These are phyloP conservation scores for Bryconaethiops microstoma DNA, from an alignment of 2,797 vertebrate genomes.

Conservation along the genomic window DNA sequence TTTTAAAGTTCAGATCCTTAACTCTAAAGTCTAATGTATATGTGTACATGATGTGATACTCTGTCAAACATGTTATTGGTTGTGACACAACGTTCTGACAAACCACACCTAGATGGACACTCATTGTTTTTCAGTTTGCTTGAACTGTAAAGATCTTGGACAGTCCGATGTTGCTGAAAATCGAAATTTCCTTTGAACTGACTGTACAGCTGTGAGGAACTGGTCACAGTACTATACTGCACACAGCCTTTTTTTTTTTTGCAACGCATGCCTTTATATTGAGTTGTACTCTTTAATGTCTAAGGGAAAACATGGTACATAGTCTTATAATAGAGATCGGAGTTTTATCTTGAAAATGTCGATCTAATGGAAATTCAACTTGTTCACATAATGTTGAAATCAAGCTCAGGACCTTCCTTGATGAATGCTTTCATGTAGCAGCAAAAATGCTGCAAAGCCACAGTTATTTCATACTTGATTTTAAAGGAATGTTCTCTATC, in stretches of 20 bases:
- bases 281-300: neutral
- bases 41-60: slow-evolving; percentile 21
- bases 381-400: slow-evolving; percentile 19
- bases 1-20: neutral
- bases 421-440: neutral
- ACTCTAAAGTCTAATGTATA: neutral
- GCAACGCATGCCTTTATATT: slow-evolving; percentile 11
- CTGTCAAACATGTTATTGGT: neutral
- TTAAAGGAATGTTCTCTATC: slow-evolving; percentile 6
- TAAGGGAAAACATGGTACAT: neutral
- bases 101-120: slow-evolving; percentile 9
- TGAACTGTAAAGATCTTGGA: neutral
- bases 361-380: slow-evolving; percentile 12
- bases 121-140: slow-evolving; percentile 7
- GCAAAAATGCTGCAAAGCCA: neutral
- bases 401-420: slow-evolving; percentile 27
- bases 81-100: neutral
- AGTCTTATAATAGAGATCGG: neutral
- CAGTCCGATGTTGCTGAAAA: neutral
- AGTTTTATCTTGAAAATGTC: neutral
- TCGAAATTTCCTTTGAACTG: neutral
- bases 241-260: slow-evolving; percentile 10
- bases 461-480: slow-evolving; percentile 2
- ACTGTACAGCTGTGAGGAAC: neutral
- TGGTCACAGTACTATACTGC: neutral